Evolutionary conservation across 2,888 invertebrate species (phyloP).

Genomic region (Apotomis betuletana): DNA sequence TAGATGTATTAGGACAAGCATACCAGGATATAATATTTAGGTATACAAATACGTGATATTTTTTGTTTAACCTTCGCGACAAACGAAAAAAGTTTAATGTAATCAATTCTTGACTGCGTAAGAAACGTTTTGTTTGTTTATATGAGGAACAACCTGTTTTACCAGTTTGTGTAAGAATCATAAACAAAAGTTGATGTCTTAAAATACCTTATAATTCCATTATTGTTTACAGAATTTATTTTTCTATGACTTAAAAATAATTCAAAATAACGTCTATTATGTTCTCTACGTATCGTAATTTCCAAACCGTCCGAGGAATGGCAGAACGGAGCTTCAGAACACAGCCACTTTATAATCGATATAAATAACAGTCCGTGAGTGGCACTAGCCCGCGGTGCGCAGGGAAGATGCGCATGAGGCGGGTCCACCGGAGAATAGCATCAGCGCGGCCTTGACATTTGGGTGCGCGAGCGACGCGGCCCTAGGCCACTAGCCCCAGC

Average conservation of each 20-base stretch:
- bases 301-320: constrained; percentile 58
- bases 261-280: constrained; percentile 44
- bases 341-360: constrained; percentile 76
- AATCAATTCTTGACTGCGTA: constrained; percentile 36
- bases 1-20: constrained; percentile 1
- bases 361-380: constrained; percentile 60
- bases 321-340: constrained; percentile 70
- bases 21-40: constrained; percentile 31
- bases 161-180: constrained; percentile 36
- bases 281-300: constrained; percentile 65
- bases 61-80: constrained; percentile 39
- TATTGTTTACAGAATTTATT: constrained; percentile 35
- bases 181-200: constrained; percentile 36
- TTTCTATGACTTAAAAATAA: constrained; percentile 30
- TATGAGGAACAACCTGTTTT: constrained; percentile 34
- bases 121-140: constrained; percentile 37
- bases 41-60: constrained; percentile 20
- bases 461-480: constrained; percentile 52
- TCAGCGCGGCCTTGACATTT: constrained; percentile 78
- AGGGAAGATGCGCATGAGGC: constrained; percentile 47
- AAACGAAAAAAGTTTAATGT: constrained; percentile 39
- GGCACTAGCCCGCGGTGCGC: constrained; percentile 55
- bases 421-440: constrained; percentile 56
- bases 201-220: constrained; percentile 40
- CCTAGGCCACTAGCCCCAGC: constrained; percentile 74